Conservation (phyloP, 2,888 invertebrate species). For the Anorthoa munda region DNA sequence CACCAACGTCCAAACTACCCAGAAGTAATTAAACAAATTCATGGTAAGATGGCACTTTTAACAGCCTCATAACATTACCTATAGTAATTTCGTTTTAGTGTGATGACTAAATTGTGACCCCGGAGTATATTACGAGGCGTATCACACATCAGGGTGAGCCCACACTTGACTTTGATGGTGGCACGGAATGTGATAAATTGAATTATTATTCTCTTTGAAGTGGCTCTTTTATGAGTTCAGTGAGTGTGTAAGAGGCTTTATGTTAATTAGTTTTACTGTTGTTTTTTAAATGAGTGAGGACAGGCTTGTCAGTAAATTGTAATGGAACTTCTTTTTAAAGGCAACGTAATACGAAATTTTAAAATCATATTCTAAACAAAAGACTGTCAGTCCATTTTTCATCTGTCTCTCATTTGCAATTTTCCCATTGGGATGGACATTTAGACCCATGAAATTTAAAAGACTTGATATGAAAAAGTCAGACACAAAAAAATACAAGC, state of each 20-base stretch:
- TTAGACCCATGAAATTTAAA: background rate
- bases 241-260: constrained; percentile 38
- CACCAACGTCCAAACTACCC: background rate
- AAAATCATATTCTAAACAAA: background rate
- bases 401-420: background rate
- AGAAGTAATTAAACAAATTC: constrained; percentile 52
- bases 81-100: constrained; percentile 61
- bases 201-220: constrained; percentile 63
- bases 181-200: constrained; percentile 58
- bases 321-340: background rate
- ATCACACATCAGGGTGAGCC: constrained; percentile 37
- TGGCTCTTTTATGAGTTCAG: constrained; percentile 51
- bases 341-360: background rate
- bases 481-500: background rate
- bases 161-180: constrained; percentile 55
- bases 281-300: constrained; percentile 26
- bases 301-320: background rate
- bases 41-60: constrained; percentile 41
- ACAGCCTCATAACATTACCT: constrained; percentile 50
- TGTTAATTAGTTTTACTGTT: constrained; percentile 43
- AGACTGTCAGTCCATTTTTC: background rate
- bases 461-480: background rate
- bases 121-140: constrained; percentile 42
- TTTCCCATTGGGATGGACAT: background rate
- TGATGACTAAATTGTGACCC: constrained; percentile 64